Percentiles rank a stretch among this genome's conserved stretches.
phyloP scores from a whole-genome alignment of 2,888 invertebrate genomes.

The Cheilosia grossa region DNA sequence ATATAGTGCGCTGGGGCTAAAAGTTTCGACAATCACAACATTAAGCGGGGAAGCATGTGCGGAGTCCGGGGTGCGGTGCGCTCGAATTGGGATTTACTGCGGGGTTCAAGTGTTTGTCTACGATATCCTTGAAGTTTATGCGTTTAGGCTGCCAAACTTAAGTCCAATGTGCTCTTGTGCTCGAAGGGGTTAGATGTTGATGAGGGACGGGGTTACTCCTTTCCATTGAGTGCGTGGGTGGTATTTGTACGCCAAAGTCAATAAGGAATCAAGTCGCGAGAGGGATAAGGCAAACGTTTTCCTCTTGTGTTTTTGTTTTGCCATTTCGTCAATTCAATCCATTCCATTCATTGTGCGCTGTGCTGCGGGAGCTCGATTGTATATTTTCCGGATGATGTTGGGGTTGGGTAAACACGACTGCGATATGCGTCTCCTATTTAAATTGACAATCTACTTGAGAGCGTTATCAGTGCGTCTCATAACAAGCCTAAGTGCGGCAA shows the following conservation, averaged over 20 bases:
- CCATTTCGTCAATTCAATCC: conserved; percentile 3
- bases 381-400: conserved; percentile 20
- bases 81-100: conserved; percentile 67
- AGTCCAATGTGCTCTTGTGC: conserved; percentile 54
- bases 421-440: conserved; percentile 50
- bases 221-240: conserved; percentile 21
- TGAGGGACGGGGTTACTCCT: conserved; percentile 26
- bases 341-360: conserved; percentile 7
- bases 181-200: conserved; percentile 49
- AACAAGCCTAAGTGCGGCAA: conserved; percentile 62
- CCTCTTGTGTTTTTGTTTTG: conserved; percentile 45
- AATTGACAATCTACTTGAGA: conserved; percentile 73
- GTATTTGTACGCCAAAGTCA: conserved; percentile 52
- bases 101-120: conserved; percentile 69
- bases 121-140: conserved; percentile 72
- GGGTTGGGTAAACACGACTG: conserved; percentile 16
- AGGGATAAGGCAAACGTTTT: conserved; percentile 69
- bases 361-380: conserved; percentile 42
- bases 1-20: conserved; percentile 15
- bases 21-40: conserved; percentile 64
- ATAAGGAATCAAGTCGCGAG: conserved; percentile 64
- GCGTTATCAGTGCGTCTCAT: conserved; percentile 74
- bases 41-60: conserved; percentile 31
- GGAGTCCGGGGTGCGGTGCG: conserved; percentile 13
- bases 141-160: conserved; percentile 61